Evolutionary conservation across 1,140 invertebrate genomes (phyloP), one percentile per base, ranked within the genome.

Genomic region (Cyrtorhinus lividipennis): DNA sequence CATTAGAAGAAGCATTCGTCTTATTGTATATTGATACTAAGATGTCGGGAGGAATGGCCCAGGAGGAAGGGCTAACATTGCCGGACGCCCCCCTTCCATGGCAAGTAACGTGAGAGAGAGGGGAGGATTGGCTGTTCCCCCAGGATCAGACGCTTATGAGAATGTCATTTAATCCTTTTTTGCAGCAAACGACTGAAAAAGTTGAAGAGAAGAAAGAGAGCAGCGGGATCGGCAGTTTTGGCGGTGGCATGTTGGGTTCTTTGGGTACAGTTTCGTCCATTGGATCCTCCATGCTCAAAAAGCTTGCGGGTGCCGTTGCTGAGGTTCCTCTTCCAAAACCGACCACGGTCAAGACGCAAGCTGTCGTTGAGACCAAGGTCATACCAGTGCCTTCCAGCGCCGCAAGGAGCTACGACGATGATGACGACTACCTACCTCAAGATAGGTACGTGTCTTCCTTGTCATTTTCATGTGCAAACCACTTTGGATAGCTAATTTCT

Each of bases 311-410:
- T 74, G 48, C 67, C 73, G 8, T 73, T 46, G 74, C 74, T 26
- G 72, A 74, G 20, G 72, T 72, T 20, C 65, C 74, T 45, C 72
- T 61, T 71, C 71, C 5, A 69, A 69, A 38, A 72, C 75, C 5
- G 71, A 73, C 22, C 57, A 66, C 1, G 58, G 73, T 0, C 70
- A 72, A 24, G 73, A 67, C 60, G 69, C 56, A 58, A 58, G 25
- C 56, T 58, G 56, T 58, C 20, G 25, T 58, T 12, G 56, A 58
- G 22, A 58, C 56, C 13, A 58, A 58, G 22, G 56, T 58, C 10
- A 53, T 53, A 5, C 48, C 48, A 5, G 48, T 53, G 18, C 48
- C 23, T 18, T n/a, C 45, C 56, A 13, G 46, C 22, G 65, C 62
- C 24, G 56, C 18, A 5, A 23, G 60, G 22, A 27, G 30, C 20